Evolutionary conservation across 2,797 vertebrate species (phyloP).

Genomic region (Microcaecilia unicolor): DNA sequence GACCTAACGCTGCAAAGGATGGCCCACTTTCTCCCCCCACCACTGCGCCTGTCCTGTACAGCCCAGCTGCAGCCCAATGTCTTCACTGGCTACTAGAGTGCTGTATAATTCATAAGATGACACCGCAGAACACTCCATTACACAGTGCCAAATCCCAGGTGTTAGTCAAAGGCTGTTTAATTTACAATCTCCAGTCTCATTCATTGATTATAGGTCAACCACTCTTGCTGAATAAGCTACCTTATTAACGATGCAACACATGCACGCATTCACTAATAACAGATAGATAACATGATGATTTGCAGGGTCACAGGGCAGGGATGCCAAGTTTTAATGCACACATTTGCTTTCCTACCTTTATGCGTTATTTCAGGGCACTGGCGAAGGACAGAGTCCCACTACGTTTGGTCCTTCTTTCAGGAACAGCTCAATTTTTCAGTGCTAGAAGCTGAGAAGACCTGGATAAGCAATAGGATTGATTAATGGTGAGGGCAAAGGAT

Average conservation of each 20-base stretch:
- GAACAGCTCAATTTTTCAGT: too few species aligned
- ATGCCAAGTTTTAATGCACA: conserved; percentile 18
- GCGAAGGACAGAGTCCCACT: too few species aligned
- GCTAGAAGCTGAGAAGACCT: too few species aligned
- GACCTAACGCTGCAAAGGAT: neutral
- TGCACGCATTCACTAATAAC: conserved; percentile 44
- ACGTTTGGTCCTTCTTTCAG: too few species aligned
- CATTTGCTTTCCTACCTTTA: too few species aligned
- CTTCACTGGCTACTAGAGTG: conserved; percentile 23
- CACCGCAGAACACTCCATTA: conserved; percentile 48
- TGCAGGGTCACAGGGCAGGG: conserved; percentile 42
- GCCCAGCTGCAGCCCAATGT: conserved; percentile 19
- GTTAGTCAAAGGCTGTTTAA: conserved; percentile 60
- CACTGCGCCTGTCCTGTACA: neutral
- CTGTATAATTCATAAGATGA: conserved; percentile 51
- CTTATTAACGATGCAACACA: conserved; percentile 45
- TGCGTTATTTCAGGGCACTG: too few species aligned
- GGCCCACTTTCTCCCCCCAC: neutral
- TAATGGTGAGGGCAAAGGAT: too few species aligned
- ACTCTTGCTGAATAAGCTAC: conserved; percentile 65
- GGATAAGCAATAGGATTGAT: too few species aligned
- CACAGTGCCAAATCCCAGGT: conserved; percentile 49
- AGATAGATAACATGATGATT: conserved; percentile 41
- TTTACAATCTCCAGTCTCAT: conserved; percentile 51
- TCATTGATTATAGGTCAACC: conserved; percentile 66